phyloP scores from a whole-genome alignment of 2,113 vertebrate species.

The Amblyopsis rosae region DNA sequence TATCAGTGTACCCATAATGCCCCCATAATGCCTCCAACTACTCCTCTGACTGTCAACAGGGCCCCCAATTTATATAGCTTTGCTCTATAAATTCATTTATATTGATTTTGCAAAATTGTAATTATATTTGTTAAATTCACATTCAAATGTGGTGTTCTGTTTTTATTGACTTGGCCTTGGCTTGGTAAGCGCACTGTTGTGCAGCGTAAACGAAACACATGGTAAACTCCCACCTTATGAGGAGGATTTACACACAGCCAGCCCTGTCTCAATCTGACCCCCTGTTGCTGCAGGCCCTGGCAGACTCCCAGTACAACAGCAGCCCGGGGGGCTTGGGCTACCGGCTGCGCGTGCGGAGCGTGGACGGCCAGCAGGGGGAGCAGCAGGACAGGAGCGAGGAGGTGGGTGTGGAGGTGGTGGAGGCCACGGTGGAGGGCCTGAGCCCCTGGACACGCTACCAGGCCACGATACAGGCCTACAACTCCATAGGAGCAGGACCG shows the following conservation, averaged over 20 bases:
- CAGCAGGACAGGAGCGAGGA: slow-evolving; percentile 72
- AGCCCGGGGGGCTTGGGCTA: slow-evolving; percentile 91
- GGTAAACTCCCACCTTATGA: neutral
- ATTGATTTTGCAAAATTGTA: too few species aligned
- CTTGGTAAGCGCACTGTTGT: too few species aligned
- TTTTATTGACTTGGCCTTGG: too few species aligned
- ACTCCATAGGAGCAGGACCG: slow-evolving; percentile 89
- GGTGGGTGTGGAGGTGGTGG: slow-evolving; percentile 53
- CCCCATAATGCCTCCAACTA: too few species aligned
- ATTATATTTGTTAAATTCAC: too few species aligned
- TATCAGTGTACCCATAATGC: too few species aligned
- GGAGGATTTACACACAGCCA: neutral
- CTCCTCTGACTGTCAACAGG: too few species aligned
- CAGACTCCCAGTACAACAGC: slow-evolving; percentile 86
- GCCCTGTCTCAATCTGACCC: neutral
- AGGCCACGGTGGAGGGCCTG: slow-evolving; percentile 84
- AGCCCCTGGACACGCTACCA: slow-evolving; percentile 90
- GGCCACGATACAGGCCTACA: slow-evolving; percentile 90
- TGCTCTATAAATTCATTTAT: too few species aligned
- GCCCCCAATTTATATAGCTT: too few species aligned
- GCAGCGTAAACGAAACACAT: too few species aligned
- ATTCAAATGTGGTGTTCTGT: too few species aligned
- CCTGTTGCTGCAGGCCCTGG: slow-evolving; percentile 79
- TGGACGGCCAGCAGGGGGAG: slow-evolving; percentile 65
- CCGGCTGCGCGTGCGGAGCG: slow-evolving; percentile 78